These are phyloP conservation scores for Brachionus asplanchnoidis DNA, from an alignment of 1,140 invertebrate genomes.

Conservation along the genomic window DNA sequence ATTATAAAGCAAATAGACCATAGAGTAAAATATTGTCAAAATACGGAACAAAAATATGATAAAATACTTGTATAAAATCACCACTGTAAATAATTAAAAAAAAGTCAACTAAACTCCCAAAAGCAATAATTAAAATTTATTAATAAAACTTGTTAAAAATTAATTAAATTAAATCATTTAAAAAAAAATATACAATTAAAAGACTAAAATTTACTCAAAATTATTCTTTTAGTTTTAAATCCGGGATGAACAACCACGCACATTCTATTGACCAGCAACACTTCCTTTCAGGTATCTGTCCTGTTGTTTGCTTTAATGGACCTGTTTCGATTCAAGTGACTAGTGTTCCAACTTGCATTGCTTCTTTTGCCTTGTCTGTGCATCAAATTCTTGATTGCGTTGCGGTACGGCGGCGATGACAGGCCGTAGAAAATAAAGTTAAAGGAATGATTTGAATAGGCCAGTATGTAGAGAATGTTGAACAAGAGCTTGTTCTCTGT, in stretches of 20 bases:
- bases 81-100: too few relatives aligned
- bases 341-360: not conserved
- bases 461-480: conserved; percentile 22
- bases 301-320: not conserved
- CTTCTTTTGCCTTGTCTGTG: not conserved
- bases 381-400: conserved; percentile 13
- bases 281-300: not conserved
- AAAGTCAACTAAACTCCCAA: too few relatives aligned
- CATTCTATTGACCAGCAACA: not conserved
- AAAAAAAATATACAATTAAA: too few relatives aligned
- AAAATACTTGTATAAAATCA: too few relatives aligned
- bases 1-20: too few relatives aligned
- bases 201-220: too few relatives aligned
- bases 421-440: conserved; percentile 41
- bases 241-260: not conserved
- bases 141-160: too few relatives aligned
- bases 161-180: too few relatives aligned
- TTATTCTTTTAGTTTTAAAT: not conserved
- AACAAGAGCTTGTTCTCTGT: not conserved
- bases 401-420: conserved; percentile 34
- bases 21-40: too few relatives aligned
- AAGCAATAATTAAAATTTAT: too few relatives aligned
- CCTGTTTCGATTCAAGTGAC: not conserved
- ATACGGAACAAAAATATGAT: too few relatives aligned
- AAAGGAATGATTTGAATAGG: conserved; percentile 41